Evolutionary conservation across 2,797 vertebrate genomes (phyloP), one percentile per base, ranked within the genome.

Genomic region (Epinephelus coioides): DNA sequence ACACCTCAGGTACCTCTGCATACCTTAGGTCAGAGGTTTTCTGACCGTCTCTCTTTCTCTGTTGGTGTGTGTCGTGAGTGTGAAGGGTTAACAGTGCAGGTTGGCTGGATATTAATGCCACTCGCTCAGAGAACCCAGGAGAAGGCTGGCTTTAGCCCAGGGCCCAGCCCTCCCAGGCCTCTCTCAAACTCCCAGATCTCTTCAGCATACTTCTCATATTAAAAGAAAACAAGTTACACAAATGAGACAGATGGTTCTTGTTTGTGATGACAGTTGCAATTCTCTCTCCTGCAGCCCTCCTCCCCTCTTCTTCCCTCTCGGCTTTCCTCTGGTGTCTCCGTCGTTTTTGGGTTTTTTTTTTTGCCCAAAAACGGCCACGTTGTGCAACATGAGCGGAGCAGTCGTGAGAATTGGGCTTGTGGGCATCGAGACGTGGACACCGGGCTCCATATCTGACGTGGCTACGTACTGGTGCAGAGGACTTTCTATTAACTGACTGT

Each of bases 161-260:
- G 85, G 84, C 85, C 89, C 75, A 50, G 85, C 91, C 86, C 92
- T 94, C 90, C 88, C 86, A 94, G 93, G 92, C 92, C 91, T 89
- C 89, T 89, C 88, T 86, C 93, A 92, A 95, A 95, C 93, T 95
- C 92, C 89, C 87, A 94, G 94, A 96, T 95, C 93, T 94, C 92
- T 85, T 88, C 93, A 93, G 93, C 95, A 96, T 96, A 95, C 93
- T 96, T 96, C 93, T 95, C 94, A 96, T 96, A 96, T 96, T 96
- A 96, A 96, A 96, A 96, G 96, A 96, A 96, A 96, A 96, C 96
- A 96, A 95, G 95, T 96, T 95, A 95, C 95, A 95, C 94, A 95
- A 96, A 96, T 95, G 93, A 96, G 95, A 95, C 96, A 96, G 93
- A 95, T 96, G 96, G 95, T 96, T 96, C 95, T 95, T 96, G 95